Conservation (phyloP, 2,888 invertebrate genomes). For the Papilio elwesi region DNA sequence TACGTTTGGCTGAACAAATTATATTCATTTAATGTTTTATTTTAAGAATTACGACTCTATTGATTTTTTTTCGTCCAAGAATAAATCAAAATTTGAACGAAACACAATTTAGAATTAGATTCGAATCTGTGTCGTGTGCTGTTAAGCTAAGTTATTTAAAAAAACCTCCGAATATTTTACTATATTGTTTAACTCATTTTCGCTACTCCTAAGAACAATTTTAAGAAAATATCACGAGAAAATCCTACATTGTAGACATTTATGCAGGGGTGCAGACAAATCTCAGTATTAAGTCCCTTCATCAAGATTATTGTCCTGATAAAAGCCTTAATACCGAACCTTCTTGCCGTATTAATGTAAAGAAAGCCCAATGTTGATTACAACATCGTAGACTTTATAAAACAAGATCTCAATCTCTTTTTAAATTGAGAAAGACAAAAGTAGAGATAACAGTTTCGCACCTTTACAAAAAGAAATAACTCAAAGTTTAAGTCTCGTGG, state of each 20-base stretch:
- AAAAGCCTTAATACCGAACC: not conserved
- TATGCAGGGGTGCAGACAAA: not conserved
- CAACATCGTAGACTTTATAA: not conserved
- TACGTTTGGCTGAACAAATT: conserved; percentile 14
- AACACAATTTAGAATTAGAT: too few species aligned
- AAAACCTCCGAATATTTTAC: not conserved
- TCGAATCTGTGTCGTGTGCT: not conserved
- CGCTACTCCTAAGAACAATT: not conserved
- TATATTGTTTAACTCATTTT: not conserved
- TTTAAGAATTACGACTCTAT: not conserved
- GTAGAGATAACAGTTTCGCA: too few species aligned
- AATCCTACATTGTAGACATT: not conserved
- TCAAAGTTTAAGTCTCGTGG: too few species aligned
- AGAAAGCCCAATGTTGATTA: not conserved
- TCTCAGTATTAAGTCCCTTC: not conserved
- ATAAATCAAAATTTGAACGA: not conserved
- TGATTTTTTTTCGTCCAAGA: too few species aligned
- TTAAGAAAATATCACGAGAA: not conserved
- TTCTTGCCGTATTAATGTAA: not conserved
- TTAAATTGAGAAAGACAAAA: not conserved
- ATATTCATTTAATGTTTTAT: not conserved
- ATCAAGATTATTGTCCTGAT: not conserved
- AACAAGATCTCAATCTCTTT: not conserved
- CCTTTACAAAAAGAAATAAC: too few species aligned
- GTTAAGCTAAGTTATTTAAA: not conserved